Evolutionary conservation across 2,113 vertebrate genomes (phyloP), one percentile per base, ranked within the genome.

Genomic region (Pholis gunnellus): DNA sequence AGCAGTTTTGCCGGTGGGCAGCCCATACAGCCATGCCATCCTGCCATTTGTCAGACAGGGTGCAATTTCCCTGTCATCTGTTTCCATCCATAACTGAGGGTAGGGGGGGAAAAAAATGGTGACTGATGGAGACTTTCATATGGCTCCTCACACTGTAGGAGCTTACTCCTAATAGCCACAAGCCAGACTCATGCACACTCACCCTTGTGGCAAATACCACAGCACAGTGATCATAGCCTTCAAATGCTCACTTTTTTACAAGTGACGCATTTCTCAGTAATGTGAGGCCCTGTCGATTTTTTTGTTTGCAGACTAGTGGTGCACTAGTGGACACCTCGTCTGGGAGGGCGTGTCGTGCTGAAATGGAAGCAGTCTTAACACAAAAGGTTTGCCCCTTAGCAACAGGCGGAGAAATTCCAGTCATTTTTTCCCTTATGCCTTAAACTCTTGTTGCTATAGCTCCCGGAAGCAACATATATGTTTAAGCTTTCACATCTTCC

Each of bases 21-120:
- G 84, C 85, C 76, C 40, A 29, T 78, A 80, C 87, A 92, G 88
- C 76, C 54, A 74, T 87, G 91, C 91, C 90, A 89, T 88, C 85
- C 81, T 73, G 78, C 89, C 89, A 91, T 92, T 94, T 92, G 81
- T 94, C 92, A 92, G 91, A 91, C 84, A 81, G 87, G 85, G 85
- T 80, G 89, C 88, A 89, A 91, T 91, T 93, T 90, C 87, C 82
- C 72, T 34, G 86, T 93, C 91, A 89, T 93, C 91, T 90, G 89
- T 92, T 93, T 85, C 82, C 81, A 87, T 91, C 88, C 86, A 81
- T 86, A 85, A 87, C 86, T 88, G 91, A 90, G 78, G 75, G 76
- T 84, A 36, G 36, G 36, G 48, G 76, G 81, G 72, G 60, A 15
- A 66, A 72, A 78, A 82, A 81, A 77, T 75, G 73, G 83, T 88